phyloP scores from a whole-genome alignment of 2,888 invertebrate genomes.

The Schrankia costaestrigalis region DNA sequence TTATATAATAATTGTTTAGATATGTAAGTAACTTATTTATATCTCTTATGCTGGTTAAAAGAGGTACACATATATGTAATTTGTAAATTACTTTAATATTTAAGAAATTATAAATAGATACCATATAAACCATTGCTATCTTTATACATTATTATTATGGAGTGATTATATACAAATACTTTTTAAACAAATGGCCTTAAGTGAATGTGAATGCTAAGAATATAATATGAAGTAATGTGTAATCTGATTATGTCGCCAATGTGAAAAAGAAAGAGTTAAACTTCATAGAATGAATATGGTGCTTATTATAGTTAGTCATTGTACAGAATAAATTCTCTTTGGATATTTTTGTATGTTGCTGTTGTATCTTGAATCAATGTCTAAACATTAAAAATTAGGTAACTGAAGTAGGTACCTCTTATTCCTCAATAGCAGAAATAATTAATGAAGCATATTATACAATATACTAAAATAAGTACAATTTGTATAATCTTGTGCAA shows the following conservation, averaged over 20 bases:
- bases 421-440: constrained; percentile 13
- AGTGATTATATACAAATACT: constrained; percentile 29
- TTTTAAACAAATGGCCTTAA: constrained; percentile 51
- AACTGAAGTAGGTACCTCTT: constrained; percentile 22
- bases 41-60: constrained; percentile 73
- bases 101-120: constrained; percentile 25
- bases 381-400: constrained; percentile 21
- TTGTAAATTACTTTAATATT: constrained; percentile 55
- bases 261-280: constrained; percentile 38
- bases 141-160: constrained; percentile 16
- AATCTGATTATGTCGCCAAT: constrained; percentile 49
- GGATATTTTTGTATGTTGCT: constrained; percentile 68
- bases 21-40: constrained; percentile 40
- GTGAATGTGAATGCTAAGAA: constrained; percentile 41
- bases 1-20: constrained; percentile 5
- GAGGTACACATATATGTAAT: constrained; percentile 74
- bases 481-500: constrained; percentile 43
- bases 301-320: constrained; percentile 77
- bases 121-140: constrained; percentile 28
- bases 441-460: constrained; percentile 6
- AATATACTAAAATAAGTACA: constrained; percentile 4
- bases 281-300: constrained; percentile 72
- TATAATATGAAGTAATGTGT: constrained; percentile 24
- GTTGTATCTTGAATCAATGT: constrained; percentile 41
- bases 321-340: constrained; percentile 78